Evolutionary conservation across 2,113 vertebrate species (phyloP).

Genomic region (Shinisaurus crocodilurus): DNA sequence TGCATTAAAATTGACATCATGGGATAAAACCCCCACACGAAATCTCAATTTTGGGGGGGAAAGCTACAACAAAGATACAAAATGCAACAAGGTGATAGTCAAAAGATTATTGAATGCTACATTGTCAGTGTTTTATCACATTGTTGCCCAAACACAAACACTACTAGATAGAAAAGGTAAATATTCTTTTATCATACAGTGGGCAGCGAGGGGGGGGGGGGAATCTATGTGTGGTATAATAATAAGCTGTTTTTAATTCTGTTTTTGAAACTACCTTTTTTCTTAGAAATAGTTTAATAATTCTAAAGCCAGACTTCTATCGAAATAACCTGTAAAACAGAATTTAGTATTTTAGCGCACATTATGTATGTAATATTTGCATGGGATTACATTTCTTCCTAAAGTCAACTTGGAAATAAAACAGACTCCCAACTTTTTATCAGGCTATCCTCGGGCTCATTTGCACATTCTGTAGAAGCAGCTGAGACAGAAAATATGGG

Average conservation of each 20-base stretch:
- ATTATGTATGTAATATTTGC: constrained; percentile 55
- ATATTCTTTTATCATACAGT: constrained; percentile 46
- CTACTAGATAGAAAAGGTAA: constrained; percentile 37
- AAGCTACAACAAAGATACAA: not conserved
- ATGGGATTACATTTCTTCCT: constrained; percentile 55
- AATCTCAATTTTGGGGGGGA: not conserved
- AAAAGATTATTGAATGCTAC: not conserved
- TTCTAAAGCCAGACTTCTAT: constrained; percentile 53
- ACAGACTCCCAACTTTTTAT: constrained; percentile 44
- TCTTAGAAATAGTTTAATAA: constrained; percentile 57
- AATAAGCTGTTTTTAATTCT: constrained; percentile 47
- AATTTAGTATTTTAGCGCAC: constrained; percentile 55
- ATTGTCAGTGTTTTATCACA: not conserved
- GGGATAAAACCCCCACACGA: constrained; percentile 33
- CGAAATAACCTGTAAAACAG: constrained; percentile 36
- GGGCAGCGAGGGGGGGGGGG: not conserved
- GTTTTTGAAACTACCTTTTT: constrained; percentile 54
- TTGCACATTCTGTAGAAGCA: not conserved
- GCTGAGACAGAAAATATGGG: not conserved
- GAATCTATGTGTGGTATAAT: constrained; percentile 35
- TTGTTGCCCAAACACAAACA: constrained; percentile 32
- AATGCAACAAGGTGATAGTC: not conserved
- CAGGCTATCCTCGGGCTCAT: not conserved
- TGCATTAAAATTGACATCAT: constrained; percentile 22
- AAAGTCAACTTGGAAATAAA: constrained; percentile 37